phyloP scores from a whole-genome alignment of 2,888 invertebrate genomes.

The Corythucha ciliata region DNA sequence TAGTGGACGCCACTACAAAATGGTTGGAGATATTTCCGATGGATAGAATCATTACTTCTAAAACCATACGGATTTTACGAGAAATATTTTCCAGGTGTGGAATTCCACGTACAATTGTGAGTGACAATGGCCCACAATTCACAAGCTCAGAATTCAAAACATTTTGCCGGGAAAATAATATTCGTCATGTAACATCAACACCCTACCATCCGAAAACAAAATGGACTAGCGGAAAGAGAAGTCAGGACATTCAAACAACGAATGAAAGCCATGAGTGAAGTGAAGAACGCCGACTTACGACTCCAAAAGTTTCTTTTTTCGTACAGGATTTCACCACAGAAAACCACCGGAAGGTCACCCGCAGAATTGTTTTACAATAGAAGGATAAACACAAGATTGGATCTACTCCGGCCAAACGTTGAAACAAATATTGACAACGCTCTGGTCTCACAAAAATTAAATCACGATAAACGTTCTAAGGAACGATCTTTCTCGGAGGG shows the following conservation, averaged over 20 bases:
- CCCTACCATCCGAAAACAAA: slow-evolving; percentile 33
- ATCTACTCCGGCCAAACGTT: slow-evolving; percentile 23
- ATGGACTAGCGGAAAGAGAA: slow-evolving; percentile 35
- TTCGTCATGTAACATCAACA: slow-evolving; percentile 17
- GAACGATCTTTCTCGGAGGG: neutral
- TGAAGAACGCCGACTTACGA: slow-evolving; percentile 24
- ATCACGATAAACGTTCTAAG: neutral
- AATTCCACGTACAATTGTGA: slow-evolving; percentile 27
- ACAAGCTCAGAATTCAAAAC: neutral
- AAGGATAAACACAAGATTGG: slow-evolving; percentile 28
- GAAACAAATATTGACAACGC: neutral
- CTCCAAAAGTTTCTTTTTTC: slow-evolving; percentile 23
- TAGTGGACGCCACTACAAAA: slow-evolving; percentile 34
- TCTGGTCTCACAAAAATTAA: neutral
- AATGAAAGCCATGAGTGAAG: slow-evolving; percentile 14
- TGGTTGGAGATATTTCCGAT: slow-evolving; percentile 26
- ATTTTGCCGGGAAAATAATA: neutral
- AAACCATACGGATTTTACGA: neutral
- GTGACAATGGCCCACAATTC: slow-evolving; percentile 9
- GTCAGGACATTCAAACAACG: slow-evolving; percentile 33
- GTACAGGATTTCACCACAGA: slow-evolving; percentile 25
- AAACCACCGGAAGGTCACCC: slow-evolving; percentile 31
- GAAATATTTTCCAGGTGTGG: slow-evolving; percentile 23
- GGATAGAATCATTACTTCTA: neutral
- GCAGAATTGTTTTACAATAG: slow-evolving; percentile 32